Evolutionary conservation across 2,113 vertebrate genomes (phyloP).

Genomic region (Felis catus): F.catus_Fca126_mat1.0 CM031420.1:71456001-71456500

Average conservation of each 20-base stretch:
- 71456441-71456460: neutral
- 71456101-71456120: neutral
- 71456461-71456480: neutral
- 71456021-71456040: no score
- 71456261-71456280: constrained; percentile 58
- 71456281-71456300: constrained; percentile 10
- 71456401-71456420: no score
- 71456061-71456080: neutral
- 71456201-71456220: neutral
- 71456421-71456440: neutral
- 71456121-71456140: neutral
- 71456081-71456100: neutral
- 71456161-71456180: constrained; percentile 53
- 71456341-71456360: neutral
- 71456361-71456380: neutral
- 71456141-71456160: neutral
- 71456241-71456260: constrained; percentile 60
- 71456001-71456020: neutral
- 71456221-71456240: constrained; percentile 54
- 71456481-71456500: neutral
- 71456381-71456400: neutral
- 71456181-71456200: constrained; percentile 62
- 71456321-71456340: neutral
- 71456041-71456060: neutral
- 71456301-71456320: neutral